phyloP scores from a whole-genome alignment of 2,113 vertebrate genomes.

The Microtus montanus region DNA sequence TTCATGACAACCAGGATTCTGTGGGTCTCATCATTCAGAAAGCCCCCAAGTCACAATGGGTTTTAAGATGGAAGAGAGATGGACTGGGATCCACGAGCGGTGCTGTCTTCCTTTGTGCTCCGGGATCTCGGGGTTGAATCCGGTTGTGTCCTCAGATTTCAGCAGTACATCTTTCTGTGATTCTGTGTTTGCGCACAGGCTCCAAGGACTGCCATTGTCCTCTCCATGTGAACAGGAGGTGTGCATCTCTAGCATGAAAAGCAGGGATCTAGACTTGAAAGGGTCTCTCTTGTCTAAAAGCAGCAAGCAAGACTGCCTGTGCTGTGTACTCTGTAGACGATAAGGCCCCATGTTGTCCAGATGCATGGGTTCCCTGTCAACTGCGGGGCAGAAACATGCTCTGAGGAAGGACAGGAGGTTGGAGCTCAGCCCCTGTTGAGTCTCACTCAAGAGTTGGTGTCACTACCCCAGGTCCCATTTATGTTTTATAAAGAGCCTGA shows the following conservation, averaged over 20 bases:
- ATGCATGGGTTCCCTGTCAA: conserved; percentile 72
- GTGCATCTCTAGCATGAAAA: conserved; percentile 37
- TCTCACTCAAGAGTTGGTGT: rapidly evolving
- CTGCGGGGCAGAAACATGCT: conserved; percentile 66
- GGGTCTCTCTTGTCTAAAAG: conserved; percentile 63
- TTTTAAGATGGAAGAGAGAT: conserved; percentile 25
- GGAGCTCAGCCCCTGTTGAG: rapidly evolving
- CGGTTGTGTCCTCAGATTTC: conserved; percentile 50
- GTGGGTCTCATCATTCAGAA: rapidly evolving
- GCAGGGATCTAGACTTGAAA: conserved; percentile 60
- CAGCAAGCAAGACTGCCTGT: neutral
- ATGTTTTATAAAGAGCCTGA: rapidly evolving
- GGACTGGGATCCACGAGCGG: neutral
- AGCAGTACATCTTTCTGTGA: neutral
- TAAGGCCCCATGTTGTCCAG: conserved; percentile 75
- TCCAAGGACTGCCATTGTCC: neutral
- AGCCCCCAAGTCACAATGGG: neutral
- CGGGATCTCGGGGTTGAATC: conserved; percentile 45
- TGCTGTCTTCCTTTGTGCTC: conserved; percentile 40
- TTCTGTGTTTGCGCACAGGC: too few species aligned
- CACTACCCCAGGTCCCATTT: rapidly evolving
- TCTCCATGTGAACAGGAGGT: neutral
- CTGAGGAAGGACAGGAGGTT: neutral
- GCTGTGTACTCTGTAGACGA: conserved; percentile 71
- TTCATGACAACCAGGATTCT: rapidly evolving